phyloP scores from a whole-genome alignment of 2,113 vertebrate genomes.

The Heteronetta atricapilla region DNA sequence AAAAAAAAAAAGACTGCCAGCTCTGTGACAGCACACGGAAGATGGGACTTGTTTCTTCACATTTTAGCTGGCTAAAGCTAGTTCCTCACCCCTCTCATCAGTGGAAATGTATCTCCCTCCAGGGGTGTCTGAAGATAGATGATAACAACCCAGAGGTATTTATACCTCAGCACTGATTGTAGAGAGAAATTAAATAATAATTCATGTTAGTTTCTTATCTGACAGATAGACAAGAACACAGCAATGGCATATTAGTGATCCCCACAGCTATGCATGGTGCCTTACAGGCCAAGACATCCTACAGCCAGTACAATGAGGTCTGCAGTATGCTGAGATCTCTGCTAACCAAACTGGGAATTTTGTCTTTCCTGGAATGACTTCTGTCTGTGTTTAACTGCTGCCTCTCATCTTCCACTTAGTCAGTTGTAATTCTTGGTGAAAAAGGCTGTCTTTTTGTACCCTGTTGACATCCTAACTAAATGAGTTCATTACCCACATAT shows the following conservation, averaged over 20 bases:
- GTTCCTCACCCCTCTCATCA: not conserved
- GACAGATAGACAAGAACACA: not conserved
- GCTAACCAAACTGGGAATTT: not conserved
- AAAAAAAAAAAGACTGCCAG: not conserved
- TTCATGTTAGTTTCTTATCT: not conserved
- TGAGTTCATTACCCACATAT: not conserved
- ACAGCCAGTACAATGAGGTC: not conserved
- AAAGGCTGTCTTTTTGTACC: not conserved
- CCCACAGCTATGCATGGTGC: not conserved
- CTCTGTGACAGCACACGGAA: not conserved
- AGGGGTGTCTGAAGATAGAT: not conserved
- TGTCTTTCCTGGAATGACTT: not conserved
- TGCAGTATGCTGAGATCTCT: not conserved
- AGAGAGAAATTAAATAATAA: not conserved
- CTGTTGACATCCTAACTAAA: not conserved
- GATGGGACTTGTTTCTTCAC: not conserved
- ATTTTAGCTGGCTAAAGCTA: not conserved
- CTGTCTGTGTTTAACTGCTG: not conserved
- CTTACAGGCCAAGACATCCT: not conserved
- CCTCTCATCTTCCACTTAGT: not conserved
- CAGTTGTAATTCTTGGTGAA: not conserved
- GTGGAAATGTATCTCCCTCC: not conserved
- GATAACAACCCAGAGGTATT: not conserved
- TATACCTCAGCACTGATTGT: not conserved
- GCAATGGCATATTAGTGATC: not conserved